Conservation (phyloP, 2,888 invertebrate species). For the Torymus auratus region DNA sequence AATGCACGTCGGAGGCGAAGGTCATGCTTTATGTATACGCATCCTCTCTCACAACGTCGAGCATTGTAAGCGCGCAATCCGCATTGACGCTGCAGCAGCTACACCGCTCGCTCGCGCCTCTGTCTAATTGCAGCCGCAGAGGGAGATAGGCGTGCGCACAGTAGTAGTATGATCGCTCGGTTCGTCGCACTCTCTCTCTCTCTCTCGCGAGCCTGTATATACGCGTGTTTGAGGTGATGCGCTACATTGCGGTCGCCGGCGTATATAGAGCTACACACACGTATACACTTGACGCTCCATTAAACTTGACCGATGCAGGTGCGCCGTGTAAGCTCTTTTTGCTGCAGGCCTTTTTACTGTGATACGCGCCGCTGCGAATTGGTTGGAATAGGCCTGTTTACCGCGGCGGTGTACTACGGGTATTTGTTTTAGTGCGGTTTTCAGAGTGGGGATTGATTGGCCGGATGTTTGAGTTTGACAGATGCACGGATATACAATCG, state of each 20-base stretch:
- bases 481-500: too few species aligned
- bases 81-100: slow-evolving; percentile 25
- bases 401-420: too few species aligned
- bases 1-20: slow-evolving; percentile 36
- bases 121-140: slow-evolving; percentile 48
- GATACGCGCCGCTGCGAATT: too few species aligned
- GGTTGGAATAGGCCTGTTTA: too few species aligned
- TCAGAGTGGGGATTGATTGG: too few species aligned
- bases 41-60: not conserved
- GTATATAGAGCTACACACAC: too few species aligned
- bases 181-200: slow-evolving; percentile 14
- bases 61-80: slow-evolving; percentile 20
- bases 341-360: too few species aligned
- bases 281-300: slow-evolving; percentile 8
- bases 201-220: too few species aligned
- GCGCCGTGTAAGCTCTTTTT: not conserved
- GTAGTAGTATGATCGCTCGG: slow-evolving; percentile 12
- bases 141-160: slow-evolving; percentile 14
- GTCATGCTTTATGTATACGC: slow-evolving; percentile 43
- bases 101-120: slow-evolving; percentile 1
- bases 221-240: not conserved
- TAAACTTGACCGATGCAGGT: slow-evolving; percentile 36
- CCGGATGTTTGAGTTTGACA: too few species aligned
- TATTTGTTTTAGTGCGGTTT: too few species aligned
- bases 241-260: not conserved